These are phyloP conservation scores for Drosophila niveifrons DNA, from an alignment of 2,888 invertebrate species.

Conservation along the genomic window DNA sequence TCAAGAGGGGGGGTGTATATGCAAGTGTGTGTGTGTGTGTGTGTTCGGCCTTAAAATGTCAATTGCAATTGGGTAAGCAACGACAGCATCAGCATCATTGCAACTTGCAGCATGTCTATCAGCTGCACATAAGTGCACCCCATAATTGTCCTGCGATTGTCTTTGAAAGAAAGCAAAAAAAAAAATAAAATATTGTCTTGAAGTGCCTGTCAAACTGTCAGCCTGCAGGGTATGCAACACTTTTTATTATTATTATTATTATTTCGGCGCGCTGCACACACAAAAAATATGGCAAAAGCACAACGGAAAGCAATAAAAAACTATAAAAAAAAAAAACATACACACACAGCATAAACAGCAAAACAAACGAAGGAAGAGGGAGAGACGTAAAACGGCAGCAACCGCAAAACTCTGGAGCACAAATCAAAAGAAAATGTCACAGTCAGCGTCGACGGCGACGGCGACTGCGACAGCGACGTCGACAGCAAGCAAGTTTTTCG, in stretches of 20 bases:
- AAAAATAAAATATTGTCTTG: constrained; percentile 10
- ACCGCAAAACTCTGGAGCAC: constrained; percentile 38
- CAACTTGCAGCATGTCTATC: constrained; percentile 8
- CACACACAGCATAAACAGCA: neutral
- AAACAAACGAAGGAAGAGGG: neutral
- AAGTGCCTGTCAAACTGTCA: constrained; percentile 46
- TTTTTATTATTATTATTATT: constrained; percentile 29
- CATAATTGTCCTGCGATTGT: constrained; percentile 48
- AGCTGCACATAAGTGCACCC: constrained; percentile 27
- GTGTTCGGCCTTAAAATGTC: constrained; percentile 9
- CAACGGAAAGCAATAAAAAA: constrained; percentile 44
- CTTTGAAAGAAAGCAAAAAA: too few species aligned
- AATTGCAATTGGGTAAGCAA: constrained; percentile 8
- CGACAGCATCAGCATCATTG: neutral
- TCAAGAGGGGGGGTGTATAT: neutral
- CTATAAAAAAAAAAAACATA: constrained; percentile 8
- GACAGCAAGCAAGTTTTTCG: constrained; percentile 31
- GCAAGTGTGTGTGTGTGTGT: too few species aligned
- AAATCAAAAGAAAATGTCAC: constrained; percentile 52
- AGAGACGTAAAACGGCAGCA: constrained; percentile 8
- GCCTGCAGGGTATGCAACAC: constrained; percentile 46
- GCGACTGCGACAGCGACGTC: constrained; percentile 34
- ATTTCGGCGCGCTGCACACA: constrained; percentile 27
- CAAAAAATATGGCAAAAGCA: constrained; percentile 34
- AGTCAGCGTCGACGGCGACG: constrained; percentile 26